A percentile compares a stretch with the other conserved stretches of the same genome.
Conservation (phyloP, 1,140 invertebrate species). For the Colletes latitarsis region DNA sequence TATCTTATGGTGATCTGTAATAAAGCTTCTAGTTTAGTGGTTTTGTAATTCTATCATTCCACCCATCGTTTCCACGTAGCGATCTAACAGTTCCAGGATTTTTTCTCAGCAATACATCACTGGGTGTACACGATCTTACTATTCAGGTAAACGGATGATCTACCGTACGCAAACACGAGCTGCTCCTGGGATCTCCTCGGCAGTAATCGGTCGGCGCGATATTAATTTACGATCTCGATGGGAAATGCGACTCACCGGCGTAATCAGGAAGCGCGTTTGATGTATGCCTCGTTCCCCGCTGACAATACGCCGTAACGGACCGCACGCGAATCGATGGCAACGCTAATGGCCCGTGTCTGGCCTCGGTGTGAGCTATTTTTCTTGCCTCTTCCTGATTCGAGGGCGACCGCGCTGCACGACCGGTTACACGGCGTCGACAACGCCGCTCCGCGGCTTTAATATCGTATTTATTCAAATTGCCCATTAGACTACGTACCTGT, state of each 20-base stretch:
- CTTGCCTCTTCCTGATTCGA: constrained; percentile 54
- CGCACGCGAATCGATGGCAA: constrained; percentile 52
- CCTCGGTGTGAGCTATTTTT: constrained; percentile 51
- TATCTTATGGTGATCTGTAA: too few species aligned
- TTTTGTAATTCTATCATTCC: too few species aligned
- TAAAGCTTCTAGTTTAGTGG: too few species aligned
- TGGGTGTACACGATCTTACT: too few species aligned
- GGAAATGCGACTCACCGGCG: constrained; percentile 8
- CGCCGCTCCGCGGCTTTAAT: constrained; percentile 47
- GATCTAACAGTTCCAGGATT: too few species aligned
- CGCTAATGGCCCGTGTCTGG: constrained; percentile 52
- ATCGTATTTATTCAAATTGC: constrained; percentile 65
- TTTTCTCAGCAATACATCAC: too few species aligned
- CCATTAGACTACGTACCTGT: constrained; percentile 39
- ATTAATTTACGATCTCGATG: constrained; percentile 30
- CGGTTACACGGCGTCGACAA: constrained; percentile 57
- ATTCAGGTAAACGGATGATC: too few species aligned
- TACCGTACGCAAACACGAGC: too few species aligned
- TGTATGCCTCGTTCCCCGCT: constrained; percentile 12
- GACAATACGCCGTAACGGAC: constrained; percentile 50
- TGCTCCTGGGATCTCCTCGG: too few species aligned
- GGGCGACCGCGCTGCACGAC: constrained; percentile 44
- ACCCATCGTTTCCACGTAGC: too few species aligned
- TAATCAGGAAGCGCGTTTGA: constrained; percentile 37
- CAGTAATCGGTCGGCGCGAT: not conserved